Base-by-base conservation (phyloP, 2,797 vertebrate genomes). In the Schizothorax lantsangensis region DNA sequence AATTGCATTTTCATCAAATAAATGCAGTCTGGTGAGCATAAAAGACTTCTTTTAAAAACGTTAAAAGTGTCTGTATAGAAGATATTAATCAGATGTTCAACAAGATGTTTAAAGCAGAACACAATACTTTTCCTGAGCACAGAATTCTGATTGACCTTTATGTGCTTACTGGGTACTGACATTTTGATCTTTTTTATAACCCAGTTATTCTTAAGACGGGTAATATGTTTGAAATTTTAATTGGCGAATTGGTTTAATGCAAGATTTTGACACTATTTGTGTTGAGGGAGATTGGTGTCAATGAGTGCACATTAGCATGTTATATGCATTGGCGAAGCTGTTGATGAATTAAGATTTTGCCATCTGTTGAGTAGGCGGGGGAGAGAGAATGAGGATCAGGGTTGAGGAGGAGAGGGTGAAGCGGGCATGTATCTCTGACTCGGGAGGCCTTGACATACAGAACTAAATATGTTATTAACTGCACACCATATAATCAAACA, bases 311-410 rank as follows among this genome's bases (percentile, higher is more conserved):
- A 80, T 85, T 85, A 80, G 52, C 84, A 80, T 85, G 68, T 80
- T 45, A 72, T 62, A 79, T 79, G 66, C 66, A 72, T 85, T 85
- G 75, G 38, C 77, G 6, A 72, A 71, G 40, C 84, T 38, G 77
- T 85, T 69, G 77, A 91, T 87, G 85, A 86, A 87, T 82, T 90
- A 92, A 92, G 85, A 88, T 59, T 83, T 77, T 88, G 87, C 91
- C 92, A 93, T 93, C 91, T 94, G 93, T 89, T 92, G 88, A 92
- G 88, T 87, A 89, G 87, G 84, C 71, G 81, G 78, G 69, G 38
- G 69, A 74, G 81, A 74, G 81, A 88, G 83, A 74, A 88, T 90
- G 88, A 89, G 90, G 90, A 91, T 87, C 87, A 92, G 79, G 84
- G 59, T 66, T 84, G 71, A 11, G 45, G 11, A 89, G 73, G 86